Conservation (phyloP, 2,113 vertebrate genomes). For the Balaenoptera acutorostrata region DNA sequence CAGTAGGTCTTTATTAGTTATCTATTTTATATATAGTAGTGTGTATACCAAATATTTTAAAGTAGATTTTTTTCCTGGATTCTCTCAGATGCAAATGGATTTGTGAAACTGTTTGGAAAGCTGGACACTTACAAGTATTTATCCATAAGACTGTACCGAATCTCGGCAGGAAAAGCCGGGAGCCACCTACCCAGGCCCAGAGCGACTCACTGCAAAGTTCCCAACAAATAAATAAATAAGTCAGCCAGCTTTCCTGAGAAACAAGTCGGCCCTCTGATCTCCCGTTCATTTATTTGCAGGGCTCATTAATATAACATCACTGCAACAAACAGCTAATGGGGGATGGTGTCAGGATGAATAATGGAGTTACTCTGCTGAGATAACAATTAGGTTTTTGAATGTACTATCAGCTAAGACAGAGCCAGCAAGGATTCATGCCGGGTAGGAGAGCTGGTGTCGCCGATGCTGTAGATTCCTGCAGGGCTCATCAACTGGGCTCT, state of each 20-base stretch:
- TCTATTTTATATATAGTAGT: too few species aligned
- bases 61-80: neutral
- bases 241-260: slow-evolving; percentile 70
- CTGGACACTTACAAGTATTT: slow-evolving; percentile 13
- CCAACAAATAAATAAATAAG: slow-evolving; percentile 77
- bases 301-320: slow-evolving; percentile 88
- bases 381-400: slow-evolving; percentile 85
- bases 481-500: slow-evolving; percentile 65
- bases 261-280: slow-evolving; percentile 80
- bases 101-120: neutral
- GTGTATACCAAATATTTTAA: neutral
- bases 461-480: slow-evolving; percentile 53
- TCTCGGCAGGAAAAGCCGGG: slow-evolving; percentile 19
- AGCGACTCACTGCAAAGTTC: slow-evolving; percentile 65
- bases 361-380: slow-evolving; percentile 84
- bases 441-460: slow-evolving; percentile 64
- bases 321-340: slow-evolving; percentile 84
- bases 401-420: slow-evolving; percentile 80
- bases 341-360: slow-evolving; percentile 83
- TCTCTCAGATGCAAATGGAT: neutral
- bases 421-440: slow-evolving; percentile 70
- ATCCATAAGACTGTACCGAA: neutral
- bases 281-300: slow-evolving; percentile 81
- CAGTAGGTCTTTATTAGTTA: too few species aligned
- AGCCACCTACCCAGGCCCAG: slow-evolving; percentile 34